These are phyloP conservation scores for Sebastes oblongus DNA, from an alignment of 2,797 vertebrate species.

Conservation along the genomic window DNA sequence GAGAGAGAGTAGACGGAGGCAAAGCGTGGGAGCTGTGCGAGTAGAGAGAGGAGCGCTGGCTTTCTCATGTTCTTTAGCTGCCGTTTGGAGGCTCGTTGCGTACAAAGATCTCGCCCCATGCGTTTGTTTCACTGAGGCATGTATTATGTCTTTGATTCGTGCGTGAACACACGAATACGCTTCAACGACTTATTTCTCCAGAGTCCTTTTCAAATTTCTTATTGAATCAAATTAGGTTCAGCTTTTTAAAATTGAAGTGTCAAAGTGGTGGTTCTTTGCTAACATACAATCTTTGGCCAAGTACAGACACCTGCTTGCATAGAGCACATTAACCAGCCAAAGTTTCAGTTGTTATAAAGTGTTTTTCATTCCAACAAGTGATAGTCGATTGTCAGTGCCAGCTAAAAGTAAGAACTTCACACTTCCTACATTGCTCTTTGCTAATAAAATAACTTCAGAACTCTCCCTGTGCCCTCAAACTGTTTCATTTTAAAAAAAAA, in stretches of 20 bases:
- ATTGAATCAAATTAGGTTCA: background rate
- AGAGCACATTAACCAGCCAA: background rate
- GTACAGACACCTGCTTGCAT: background rate
- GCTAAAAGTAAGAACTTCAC: background rate
- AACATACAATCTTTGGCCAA: background rate
- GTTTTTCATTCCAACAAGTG: background rate
- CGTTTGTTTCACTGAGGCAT: slow-evolving; percentile 34
- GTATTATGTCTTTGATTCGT: slow-evolving; percentile 7
- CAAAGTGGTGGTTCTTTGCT: background rate
- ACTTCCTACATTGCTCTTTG: background rate
- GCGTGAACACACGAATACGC: slow-evolving; percentile 1
- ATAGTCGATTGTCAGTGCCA: background rate
- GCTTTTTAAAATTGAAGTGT: background rate
- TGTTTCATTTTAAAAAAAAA: background rate
- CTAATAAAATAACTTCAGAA: background rate
- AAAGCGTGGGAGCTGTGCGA: slow-evolving; percentile 47
- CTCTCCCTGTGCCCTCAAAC: background rate
- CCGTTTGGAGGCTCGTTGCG: slow-evolving; percentile 25
- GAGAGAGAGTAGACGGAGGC: background rate
- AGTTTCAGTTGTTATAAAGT: background rate
- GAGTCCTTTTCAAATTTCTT: background rate
- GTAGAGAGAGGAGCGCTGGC: slow-evolving; percentile 6
- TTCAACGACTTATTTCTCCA: background rate
- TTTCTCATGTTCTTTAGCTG: slow-evolving; percentile 37
- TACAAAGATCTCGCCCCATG: slow-evolving; percentile 4